phyloP scores from a whole-genome alignment of 2,888 invertebrate genomes.

The Tetramorium bicarinatum region DNA sequence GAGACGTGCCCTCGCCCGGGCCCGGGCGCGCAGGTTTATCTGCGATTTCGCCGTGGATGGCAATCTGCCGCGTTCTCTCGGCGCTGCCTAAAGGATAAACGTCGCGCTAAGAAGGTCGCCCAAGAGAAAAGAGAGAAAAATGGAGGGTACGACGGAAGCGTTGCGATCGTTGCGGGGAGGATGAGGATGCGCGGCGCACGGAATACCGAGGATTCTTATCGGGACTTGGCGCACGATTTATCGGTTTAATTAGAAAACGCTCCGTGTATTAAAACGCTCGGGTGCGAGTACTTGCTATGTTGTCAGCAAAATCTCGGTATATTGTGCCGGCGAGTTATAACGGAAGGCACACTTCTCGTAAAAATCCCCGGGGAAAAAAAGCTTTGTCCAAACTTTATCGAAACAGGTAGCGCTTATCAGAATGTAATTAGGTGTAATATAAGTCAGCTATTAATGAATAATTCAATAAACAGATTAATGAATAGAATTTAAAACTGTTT shows the following conservation, averaged over 20 bases:
- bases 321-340: background rate
- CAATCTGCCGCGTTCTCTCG: conserved; percentile 42
- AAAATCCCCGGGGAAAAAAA: background rate
- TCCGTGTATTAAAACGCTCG: conserved; percentile 18
- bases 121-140: conserved; percentile 18
- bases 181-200: background rate
- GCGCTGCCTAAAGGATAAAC: conserved; percentile 48
- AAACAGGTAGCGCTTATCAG: background rate
- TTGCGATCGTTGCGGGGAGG: conserved; percentile 13
- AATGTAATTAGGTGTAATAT: background rate
- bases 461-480: background rate
- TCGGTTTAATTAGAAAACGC: conserved; percentile 49
- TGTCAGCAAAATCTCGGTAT: conserved; percentile 1
- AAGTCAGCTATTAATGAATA: background rate
- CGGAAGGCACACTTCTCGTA: background rate
- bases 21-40: conserved; percentile 34
- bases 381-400: background rate
- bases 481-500: background rate
- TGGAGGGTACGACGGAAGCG: conserved; percentile 10
- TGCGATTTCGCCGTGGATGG: conserved; percentile 47
- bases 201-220: conserved; percentile 52
- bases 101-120: conserved; percentile 45
- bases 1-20: conserved; percentile 44
- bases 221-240: conserved; percentile 38
- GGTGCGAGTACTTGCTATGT: background rate